phyloP scores from a whole-genome alignment of 1,140 invertebrate species.

The Orius laevigatus region DNA sequence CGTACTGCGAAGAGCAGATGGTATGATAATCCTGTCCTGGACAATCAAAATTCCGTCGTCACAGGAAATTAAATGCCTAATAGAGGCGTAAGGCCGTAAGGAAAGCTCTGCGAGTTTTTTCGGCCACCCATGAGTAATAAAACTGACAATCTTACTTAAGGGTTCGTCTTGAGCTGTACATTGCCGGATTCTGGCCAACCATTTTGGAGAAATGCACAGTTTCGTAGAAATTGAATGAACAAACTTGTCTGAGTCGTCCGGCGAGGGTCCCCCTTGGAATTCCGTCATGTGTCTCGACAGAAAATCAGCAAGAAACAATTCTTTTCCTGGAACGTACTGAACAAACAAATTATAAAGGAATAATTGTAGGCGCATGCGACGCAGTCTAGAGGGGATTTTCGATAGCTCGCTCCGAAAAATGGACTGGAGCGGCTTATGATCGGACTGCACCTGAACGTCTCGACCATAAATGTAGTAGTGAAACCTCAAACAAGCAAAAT shows the following conservation, averaged over 20 bases:
- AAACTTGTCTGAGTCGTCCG: too few species aligned
- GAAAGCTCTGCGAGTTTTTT: neutral
- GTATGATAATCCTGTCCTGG: neutral
- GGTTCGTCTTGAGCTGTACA: neutral
- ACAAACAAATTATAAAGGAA: constrained; percentile 20
- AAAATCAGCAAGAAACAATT: too few species aligned
- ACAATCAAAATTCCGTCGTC: neutral
- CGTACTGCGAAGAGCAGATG: neutral
- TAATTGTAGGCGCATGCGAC: constrained; percentile 26
- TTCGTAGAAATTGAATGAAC: too few species aligned
- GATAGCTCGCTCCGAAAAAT: constrained; percentile 20
- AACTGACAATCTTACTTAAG: neutral
- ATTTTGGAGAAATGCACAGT: too few species aligned
- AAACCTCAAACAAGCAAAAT: constrained; percentile 23
- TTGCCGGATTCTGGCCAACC: too few species aligned
- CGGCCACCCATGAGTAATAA: neutral
- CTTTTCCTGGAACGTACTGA: too few species aligned
- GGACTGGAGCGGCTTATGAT: constrained; percentile 26
- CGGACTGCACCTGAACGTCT: constrained; percentile 23
- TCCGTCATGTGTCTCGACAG: too few species aligned
- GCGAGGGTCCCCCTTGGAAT: too few species aligned
- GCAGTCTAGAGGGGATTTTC: constrained; percentile 24
- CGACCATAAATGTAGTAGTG: constrained; percentile 23
- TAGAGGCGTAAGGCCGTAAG: neutral
- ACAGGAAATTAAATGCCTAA: neutral